These are phyloP conservation scores for Urocolius indicus DNA, from an alignment of 2,113 vertebrate genomes.

Conservation along the genomic window DNA sequence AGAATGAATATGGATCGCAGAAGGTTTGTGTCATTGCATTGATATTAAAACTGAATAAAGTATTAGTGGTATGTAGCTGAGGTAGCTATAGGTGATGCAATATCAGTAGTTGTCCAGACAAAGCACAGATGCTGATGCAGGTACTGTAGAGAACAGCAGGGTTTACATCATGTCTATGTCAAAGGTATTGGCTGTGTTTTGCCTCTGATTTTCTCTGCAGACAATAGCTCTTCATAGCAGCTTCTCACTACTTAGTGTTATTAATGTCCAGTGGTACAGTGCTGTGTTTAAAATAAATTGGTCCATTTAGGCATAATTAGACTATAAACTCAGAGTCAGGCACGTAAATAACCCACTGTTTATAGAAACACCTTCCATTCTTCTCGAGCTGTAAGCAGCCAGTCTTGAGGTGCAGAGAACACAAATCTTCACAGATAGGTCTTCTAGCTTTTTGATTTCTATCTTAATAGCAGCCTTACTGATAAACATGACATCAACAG, in stretches of 20 bases:
- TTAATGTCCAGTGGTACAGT: slow-evolving; percentile 27
- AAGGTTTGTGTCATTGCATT: neutral
- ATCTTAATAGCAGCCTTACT: neutral
- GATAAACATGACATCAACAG: neutral
- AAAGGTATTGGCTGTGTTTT: neutral
- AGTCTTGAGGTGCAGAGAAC: neutral
- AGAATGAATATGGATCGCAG: neutral
- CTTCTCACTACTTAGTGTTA: slow-evolving; percentile 19
- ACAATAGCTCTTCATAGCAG: neutral
- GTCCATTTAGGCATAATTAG: slow-evolving; percentile 40
- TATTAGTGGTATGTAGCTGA: neutral
- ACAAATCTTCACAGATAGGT: neutral
- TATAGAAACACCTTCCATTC: slow-evolving; percentile 10
- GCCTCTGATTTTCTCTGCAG: neutral
- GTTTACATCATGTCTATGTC: neutral
- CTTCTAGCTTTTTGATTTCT: neutral
- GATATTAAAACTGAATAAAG: neutral
- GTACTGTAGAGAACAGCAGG: neutral
- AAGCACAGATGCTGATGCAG: neutral
- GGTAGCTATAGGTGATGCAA: neutral
- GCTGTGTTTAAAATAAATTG: neutral
- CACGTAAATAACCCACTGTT: slow-evolving; percentile 6
- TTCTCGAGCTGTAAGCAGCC: neutral
- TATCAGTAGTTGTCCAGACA: neutral
- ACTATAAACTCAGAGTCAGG: neutral